Evolutionary conservation across 2,888 invertebrate species (phyloP).

Genomic region (Coleophora deauratella): DNA sequence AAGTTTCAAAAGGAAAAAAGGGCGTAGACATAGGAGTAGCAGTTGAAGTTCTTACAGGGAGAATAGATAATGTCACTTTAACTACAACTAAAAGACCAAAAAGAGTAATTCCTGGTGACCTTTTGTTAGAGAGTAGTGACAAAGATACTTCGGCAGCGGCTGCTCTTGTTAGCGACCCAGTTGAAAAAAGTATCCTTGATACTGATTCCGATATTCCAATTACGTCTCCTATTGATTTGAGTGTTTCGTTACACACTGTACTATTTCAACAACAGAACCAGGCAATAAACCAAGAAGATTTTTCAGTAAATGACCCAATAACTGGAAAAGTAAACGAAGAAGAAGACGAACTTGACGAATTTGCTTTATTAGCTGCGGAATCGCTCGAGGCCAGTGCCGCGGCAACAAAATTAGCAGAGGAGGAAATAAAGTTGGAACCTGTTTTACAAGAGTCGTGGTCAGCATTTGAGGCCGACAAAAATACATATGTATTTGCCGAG

Average conservation of each 20-base stretch:
- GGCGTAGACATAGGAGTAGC: conserved; percentile 88
- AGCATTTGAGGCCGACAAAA: conserved; percentile 76
- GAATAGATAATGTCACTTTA: conserved; percentile 83
- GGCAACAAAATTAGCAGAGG: conserved; percentile 56
- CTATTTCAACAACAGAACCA: conserved; percentile 64
- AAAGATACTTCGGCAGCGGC: conserved; percentile 32
- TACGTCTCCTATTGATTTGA: conserved; percentile 82
- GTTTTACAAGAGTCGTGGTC: conserved; percentile 76
- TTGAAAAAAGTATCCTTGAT: conserved; percentile 80
- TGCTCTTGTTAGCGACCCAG: conserved; percentile 76
- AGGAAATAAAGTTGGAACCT: conserved; percentile 51
- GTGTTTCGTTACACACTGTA: conserved; percentile 76
- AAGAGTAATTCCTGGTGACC: conserved; percentile 78
- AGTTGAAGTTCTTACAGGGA: conserved; percentile 89
- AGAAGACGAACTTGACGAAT: conserved; percentile 83
- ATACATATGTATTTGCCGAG: conserved; percentile 59
- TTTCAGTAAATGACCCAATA: no score
- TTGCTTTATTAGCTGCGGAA: conserved; percentile 84
- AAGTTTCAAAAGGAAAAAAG: conserved; percentile 79
- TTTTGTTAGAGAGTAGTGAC: conserved; percentile 78
- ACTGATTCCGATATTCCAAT: conserved; percentile 80
- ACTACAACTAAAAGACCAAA: conserved; percentile 72
- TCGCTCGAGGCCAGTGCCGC: conserved; percentile 77
- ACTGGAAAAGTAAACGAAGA: conserved; percentile 33
- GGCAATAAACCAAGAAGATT: conserved; percentile 25